Evolutionary conservation across 2,797 vertebrate species (phyloP), one percentile per base, ranked within the genome.

Genomic region (Betta splendens): DNA sequence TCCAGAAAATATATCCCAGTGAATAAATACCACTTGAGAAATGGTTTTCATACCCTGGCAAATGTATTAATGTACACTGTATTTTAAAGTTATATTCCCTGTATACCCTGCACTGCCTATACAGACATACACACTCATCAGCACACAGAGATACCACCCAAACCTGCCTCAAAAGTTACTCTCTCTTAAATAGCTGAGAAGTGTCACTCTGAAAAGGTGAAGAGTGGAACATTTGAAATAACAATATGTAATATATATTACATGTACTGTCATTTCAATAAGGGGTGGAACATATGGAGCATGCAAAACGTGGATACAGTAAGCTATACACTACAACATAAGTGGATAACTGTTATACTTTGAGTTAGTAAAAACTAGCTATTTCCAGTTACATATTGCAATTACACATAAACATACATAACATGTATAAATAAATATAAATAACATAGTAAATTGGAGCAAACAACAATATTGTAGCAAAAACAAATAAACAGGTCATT

Each of bases 241-340:
- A 83, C 89, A 89, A 91, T 75, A 80, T 69, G 77, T 73, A 75
- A 83, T 89, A 85, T 66, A 66, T n/a, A 80, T 90, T 92, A 92
- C 90, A 87, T 90, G 88, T 93, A 94, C n/a, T n/a, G n/a, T n/a
- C n/a, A 94, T 92, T 90, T 92, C 87, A 90, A 91, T 94, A 90
- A 87, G 69, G 74, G 68, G 83, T 85, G 55, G 70, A 81, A 76
- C 31, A 80, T 84, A 91, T 84, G n/a, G 26, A 28, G 53, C 21
- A 46, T 37, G 11, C 36, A 42, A 67, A 61, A 15, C 33, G 37
- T 26, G 36, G 62, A 16, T 39, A 50, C 57, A 49, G 45, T 33
- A 25, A 59, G 37, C 22, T 55, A 53, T 31, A 42, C 55, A 16
- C 15, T 12, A 10, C 20, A 23, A 28, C 55, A 55, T 21, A 65